phyloP scores from a whole-genome alignment of 2,113 vertebrate genomes.

The Mixornis gularis region DNA sequence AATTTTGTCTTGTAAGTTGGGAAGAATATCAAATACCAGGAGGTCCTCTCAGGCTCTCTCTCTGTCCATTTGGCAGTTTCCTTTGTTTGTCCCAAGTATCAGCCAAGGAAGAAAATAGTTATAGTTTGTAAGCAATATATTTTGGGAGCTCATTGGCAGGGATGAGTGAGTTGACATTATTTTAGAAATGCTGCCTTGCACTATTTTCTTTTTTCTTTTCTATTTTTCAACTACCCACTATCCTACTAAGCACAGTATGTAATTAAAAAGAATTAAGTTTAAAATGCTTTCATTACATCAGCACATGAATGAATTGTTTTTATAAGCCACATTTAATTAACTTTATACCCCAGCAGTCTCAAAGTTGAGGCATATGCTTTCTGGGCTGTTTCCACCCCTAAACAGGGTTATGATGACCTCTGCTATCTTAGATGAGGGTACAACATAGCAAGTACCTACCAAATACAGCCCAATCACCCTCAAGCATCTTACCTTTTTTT shows the following conservation, averaged over 20 bases:
- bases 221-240: neutral
- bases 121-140: neutral
- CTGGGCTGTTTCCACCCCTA: neutral
- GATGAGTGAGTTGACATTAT: rapidly evolving
- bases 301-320: neutral
- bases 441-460: neutral
- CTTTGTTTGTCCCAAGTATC: neutral
- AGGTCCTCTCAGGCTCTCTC: neutral
- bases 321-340: neutral
- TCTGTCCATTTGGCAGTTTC: neutral
- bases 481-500: neutral
- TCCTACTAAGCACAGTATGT: neutral
- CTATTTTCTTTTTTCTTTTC: neutral
- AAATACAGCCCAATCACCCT: neutral
- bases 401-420: neutral
- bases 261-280: neutral
- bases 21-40: neutral
- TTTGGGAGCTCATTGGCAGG: neutral
- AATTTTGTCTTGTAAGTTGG: neutral
- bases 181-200: neutral
- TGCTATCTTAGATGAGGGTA: neutral
- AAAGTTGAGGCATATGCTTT: neutral
- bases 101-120: neutral
- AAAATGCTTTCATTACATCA: neutral
- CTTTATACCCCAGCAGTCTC: neutral